Evolutionary conservation across 2,113 vertebrate species (phyloP).

Genomic region (Ifrita kowaldi): DNA sequence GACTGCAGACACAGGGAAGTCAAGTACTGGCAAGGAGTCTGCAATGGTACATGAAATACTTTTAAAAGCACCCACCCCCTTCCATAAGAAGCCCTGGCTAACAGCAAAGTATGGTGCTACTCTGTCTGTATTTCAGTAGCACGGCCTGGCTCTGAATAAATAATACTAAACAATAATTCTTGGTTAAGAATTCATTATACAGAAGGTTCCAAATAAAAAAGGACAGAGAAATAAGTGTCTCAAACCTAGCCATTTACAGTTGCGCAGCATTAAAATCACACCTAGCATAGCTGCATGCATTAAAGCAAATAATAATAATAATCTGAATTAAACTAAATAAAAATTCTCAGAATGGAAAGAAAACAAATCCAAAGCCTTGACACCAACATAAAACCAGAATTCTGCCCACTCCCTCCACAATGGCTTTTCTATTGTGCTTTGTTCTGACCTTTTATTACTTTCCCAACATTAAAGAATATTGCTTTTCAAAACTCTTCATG

Average conservation of each 20-base stretch:
- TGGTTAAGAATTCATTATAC: conserved; percentile 52
- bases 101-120: neutral
- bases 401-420: conserved; percentile 57
- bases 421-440: conserved; percentile 62
- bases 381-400: conserved; percentile 70
- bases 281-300: conserved; percentile 55
- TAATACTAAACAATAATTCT: conserved; percentile 28
- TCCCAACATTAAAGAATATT: conserved; percentile 64
- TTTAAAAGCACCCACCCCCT: neutral
- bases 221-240: conserved; percentile 3
- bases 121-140: neutral
- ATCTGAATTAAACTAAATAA: conserved; percentile 52
- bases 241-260: conserved; percentile 58
- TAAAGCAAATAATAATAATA: conserved; percentile 47
- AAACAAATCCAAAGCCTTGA: conserved; percentile 71
- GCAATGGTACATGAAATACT: neutral
- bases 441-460: conserved; percentile 69
- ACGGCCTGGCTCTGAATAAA: neutral
- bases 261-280: conserved; percentile 61
- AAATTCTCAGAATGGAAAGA: conserved; percentile 69
- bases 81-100: neutral
- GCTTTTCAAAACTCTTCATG: conserved; percentile 67
- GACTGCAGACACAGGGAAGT: neutral
- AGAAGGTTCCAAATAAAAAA: neutral
- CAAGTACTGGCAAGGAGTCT: neutral